These are phyloP conservation scores for Clusia tigrina DNA, from an alignment of 2,888 invertebrate genomes.

Conservation along the genomic window DNA sequence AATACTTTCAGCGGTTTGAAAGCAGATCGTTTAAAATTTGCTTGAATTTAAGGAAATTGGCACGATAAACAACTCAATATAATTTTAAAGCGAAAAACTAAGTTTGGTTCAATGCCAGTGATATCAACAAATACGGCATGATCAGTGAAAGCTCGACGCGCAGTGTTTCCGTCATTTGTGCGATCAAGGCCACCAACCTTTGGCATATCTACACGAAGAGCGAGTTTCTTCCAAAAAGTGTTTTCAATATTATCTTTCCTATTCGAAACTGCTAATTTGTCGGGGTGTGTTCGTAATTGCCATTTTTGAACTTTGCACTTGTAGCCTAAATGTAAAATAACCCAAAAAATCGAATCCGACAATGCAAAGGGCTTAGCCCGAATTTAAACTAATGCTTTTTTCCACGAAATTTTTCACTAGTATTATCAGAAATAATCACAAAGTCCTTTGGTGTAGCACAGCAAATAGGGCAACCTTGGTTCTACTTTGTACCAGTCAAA, in stretches of 20 bases:
- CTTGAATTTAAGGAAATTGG: slow-evolving; percentile 16
- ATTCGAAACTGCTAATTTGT: neutral
- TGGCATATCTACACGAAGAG: slow-evolving; percentile 25
- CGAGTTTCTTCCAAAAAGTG: slow-evolving; percentile 23
- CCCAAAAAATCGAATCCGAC: slow-evolving; percentile 1
- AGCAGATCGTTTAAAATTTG: slow-evolving; percentile 24
- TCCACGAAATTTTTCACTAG: too few species aligned
- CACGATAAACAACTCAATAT: slow-evolving; percentile 17
- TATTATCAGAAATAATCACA: too few species aligned
- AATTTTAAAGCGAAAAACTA: slow-evolving; percentile 9
- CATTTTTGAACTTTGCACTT: neutral
- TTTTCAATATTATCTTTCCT: slow-evolving; percentile 19
- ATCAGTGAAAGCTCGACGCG: slow-evolving; percentile 18
- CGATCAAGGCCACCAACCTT: slow-evolving; percentile 21
- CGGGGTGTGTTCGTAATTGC: too few species aligned
- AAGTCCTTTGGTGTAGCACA: too few species aligned
- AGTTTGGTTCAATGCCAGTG: slow-evolving; percentile 14
- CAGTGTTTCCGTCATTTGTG: slow-evolving; percentile 26
- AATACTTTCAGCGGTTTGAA: slow-evolving; percentile 16
- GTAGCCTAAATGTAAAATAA: neutral
- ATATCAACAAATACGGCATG: slow-evolving; percentile 18
- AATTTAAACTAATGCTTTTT: neutral
- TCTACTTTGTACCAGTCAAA: too few species aligned
- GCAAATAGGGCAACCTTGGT: too few species aligned
- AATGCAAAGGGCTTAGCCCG: neutral